Conservation (phyloP, 2,797 vertebrate genomes). For the Mus caroli region DNA sequence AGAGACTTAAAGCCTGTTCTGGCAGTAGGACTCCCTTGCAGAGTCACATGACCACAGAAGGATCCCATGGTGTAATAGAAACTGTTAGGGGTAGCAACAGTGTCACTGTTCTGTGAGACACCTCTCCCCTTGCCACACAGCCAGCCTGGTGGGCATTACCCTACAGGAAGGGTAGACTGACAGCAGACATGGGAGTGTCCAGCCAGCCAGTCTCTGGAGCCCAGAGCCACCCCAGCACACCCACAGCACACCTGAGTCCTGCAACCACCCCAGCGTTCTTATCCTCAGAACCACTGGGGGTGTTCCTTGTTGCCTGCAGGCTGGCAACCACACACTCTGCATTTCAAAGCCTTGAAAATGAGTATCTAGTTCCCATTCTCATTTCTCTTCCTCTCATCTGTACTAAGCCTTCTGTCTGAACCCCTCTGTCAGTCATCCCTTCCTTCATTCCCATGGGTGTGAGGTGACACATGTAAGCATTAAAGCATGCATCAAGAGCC, state of each 20-base stretch:
- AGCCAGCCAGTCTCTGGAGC: accelerated
- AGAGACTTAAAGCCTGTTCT: background rate
- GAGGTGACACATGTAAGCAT: background rate
- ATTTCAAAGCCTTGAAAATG: background rate
- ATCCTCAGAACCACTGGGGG: accelerated
- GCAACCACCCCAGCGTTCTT: background rate
- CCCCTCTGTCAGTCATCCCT: background rate
- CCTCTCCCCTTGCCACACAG: background rate
- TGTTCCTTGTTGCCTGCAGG: background rate
- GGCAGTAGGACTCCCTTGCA: background rate
- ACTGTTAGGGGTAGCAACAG: background rate
- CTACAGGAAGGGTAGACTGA: accelerated
- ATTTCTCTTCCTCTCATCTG: background rate
- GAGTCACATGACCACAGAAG: accelerated
- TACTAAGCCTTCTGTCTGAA: background rate
- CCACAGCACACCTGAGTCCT: accelerated
- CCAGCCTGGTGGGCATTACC: accelerated
- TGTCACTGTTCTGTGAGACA: background rate
- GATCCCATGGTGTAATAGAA: background rate
- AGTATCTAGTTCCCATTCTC: too few species aligned
- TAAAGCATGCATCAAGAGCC: accelerated
- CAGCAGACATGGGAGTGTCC: accelerated
- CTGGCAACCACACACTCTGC: background rate
- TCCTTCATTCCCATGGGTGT: background rate
- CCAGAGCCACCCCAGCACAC: accelerated